Percentiles rank a stretch among this genome's conserved stretches.
Evolutionary conservation across 2,113 vertebrate genomes (phyloP).

Genomic region (Coregonus clupeaformis): DNA sequence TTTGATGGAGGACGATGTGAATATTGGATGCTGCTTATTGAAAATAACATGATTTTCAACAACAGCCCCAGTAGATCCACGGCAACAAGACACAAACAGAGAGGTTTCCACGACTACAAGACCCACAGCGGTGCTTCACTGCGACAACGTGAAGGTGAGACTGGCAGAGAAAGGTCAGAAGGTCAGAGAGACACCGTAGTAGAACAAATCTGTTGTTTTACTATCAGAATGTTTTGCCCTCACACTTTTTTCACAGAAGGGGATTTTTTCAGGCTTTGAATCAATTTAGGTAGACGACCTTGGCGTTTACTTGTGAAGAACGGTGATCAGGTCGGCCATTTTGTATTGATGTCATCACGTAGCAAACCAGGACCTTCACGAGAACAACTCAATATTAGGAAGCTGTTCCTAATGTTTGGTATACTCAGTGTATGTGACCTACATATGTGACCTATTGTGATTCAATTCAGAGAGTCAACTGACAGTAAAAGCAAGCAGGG

Average conservation of each 20-base stretch:
- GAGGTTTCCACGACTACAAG: conserved; percentile 40
- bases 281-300: background rate
- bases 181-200: too few species aligned
- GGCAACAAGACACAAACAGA: conserved; percentile 42
- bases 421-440: too few species aligned
- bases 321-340: background rate
- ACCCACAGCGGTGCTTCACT: conserved; percentile 19
- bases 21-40: conserved; percentile 69
- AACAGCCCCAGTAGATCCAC: conserved; percentile 29
- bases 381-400: background rate
- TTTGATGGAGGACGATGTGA: conserved; percentile 55
- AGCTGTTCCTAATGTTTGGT: too few species aligned
- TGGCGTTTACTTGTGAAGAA: background rate
- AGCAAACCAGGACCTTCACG: background rate
- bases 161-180: too few species aligned
- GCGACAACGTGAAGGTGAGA: conserved; percentile 41
- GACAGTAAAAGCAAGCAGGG: background rate
- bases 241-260: too few species aligned
- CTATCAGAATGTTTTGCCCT: too few species aligned
- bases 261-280: too few species aligned
- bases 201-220: too few species aligned
- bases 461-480: too few species aligned
- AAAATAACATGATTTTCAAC: conserved; percentile 65
- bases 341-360: background rate
- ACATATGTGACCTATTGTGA: too few species aligned